A percentile compares a stretch with the other conserved stretches of the same genome.
Conservation (phyloP, 2,113 vertebrate species). For the Sula dactylatra region DNA sequence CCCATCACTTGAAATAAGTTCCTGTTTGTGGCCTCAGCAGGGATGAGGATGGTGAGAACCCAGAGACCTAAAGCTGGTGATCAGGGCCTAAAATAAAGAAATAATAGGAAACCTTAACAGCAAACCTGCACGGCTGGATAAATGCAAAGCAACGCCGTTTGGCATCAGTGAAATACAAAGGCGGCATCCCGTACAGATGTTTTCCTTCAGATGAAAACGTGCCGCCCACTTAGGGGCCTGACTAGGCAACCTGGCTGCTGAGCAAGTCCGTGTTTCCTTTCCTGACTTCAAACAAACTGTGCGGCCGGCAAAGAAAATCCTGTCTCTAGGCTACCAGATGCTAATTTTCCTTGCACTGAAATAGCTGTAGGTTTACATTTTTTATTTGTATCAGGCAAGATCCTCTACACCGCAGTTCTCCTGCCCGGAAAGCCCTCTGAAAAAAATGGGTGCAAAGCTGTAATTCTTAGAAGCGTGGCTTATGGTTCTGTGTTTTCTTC, state of each 20-base stretch:
- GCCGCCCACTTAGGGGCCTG: background rate
- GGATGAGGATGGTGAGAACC: background rate
- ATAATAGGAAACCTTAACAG: background rate
- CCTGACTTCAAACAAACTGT: background rate
- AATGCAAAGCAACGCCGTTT: background rate
- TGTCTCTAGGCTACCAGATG: background rate
- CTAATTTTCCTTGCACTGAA: background rate
- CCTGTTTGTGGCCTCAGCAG: fast-evolving
- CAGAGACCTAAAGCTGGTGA: background rate
- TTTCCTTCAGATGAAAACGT: background rate
- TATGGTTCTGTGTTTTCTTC: background rate
- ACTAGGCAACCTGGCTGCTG: background rate
- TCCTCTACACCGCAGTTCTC: background rate
- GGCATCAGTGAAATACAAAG: background rate
- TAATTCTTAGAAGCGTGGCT: background rate
- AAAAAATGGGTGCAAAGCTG: background rate
- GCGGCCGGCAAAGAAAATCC: background rate
- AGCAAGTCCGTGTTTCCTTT: background rate
- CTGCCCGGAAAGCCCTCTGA: background rate
- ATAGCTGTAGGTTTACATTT: background rate
- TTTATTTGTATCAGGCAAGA: background rate
- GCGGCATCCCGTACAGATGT: background rate
- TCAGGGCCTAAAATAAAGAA: background rate
- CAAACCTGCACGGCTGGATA: background rate
- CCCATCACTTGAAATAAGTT: fast-evolving